Percentiles rank a stretch among this genome's conserved stretches.
These are phyloP conservation scores for Phalloptychus januarius DNA, from an alignment of 2,797 vertebrate genomes.

Conservation along the genomic window DNA sequence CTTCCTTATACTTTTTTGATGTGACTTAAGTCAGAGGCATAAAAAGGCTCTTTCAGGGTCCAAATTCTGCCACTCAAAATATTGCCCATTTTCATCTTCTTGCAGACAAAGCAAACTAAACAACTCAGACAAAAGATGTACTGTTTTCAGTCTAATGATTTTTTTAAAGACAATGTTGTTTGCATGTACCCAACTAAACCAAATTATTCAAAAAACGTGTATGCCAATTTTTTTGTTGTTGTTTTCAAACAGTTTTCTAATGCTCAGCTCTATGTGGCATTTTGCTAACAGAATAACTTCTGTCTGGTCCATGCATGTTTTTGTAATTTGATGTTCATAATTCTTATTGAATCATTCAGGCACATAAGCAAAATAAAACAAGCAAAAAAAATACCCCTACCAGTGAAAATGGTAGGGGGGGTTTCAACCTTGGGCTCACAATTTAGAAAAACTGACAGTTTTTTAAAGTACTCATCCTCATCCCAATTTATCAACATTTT, in stretches of 20 bases:
- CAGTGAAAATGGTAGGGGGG: not conserved
- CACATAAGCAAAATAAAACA: not conserved
- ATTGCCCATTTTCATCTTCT: not conserved
- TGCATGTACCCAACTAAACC: not conserved
- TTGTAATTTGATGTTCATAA: slow-evolving; percentile 1
- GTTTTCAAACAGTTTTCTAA: not conserved
- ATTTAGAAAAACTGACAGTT: not conserved
- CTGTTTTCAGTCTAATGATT: not conserved
- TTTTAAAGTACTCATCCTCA: not conserved
- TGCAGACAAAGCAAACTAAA: not conserved
- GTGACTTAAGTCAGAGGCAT: not conserved
- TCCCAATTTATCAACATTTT: not conserved
- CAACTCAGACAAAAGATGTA: not conserved
- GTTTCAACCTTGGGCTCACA: not conserved
- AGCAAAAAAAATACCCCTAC: not conserved
- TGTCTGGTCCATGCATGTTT: slow-evolving; percentile 3
- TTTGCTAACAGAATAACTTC: not conserved
- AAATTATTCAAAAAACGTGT: not conserved
- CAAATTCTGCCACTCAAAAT: not conserved
- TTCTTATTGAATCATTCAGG: no score
- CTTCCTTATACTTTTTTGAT: not conserved
- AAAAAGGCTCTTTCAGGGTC: not conserved
- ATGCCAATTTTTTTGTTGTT: not conserved
- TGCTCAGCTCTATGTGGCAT: not conserved
- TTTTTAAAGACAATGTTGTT: not conserved